These are phyloP conservation scores for Myripristis jacobus DNA, from an alignment of 2,797 vertebrate genomes.

Conservation along the genomic window DNA sequence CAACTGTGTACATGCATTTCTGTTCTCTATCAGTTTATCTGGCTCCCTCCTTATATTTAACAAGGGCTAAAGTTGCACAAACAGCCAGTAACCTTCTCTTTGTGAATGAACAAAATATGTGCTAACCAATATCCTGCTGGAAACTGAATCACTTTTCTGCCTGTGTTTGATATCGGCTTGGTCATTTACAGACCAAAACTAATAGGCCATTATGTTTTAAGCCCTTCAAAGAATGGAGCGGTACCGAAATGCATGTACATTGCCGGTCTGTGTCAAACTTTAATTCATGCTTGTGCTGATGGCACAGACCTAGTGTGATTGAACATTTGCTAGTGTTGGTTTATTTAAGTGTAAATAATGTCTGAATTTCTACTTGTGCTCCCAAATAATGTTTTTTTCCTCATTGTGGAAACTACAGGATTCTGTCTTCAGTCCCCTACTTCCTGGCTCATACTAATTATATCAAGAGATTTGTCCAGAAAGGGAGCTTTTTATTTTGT, in stretches of 20 bases:
- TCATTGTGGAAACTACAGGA: constrained; percentile 28
- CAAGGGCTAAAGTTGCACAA: constrained; percentile 66
- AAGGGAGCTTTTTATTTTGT: constrained; percentile 59
- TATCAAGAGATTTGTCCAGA: constrained; percentile 24
- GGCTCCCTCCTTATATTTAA: constrained; percentile 41
- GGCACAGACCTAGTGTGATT: constrained; percentile 36
- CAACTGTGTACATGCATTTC: constrained; percentile 74
- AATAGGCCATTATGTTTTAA: constrained; percentile 1
- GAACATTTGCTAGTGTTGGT: constrained; percentile 44
- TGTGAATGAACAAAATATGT: constrained; percentile 53
- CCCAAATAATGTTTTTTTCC: constrained; percentile 40
- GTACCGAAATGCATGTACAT: constrained; percentile 70
- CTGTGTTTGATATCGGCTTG: constrained; percentile 45
- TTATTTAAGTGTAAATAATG: constrained; percentile 61
- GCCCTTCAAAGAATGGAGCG: constrained; percentile 31
- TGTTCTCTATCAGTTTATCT: constrained; percentile 43
- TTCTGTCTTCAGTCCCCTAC: constrained; percentile 9
- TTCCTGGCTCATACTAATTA: constrained; percentile 20
- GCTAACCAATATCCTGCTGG: constrained; percentile 44
- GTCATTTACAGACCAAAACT: constrained; percentile 38
- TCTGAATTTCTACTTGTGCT: constrained; percentile 32
- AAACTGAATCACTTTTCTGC: constrained; percentile 37
- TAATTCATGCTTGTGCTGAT: constrained; percentile 48
- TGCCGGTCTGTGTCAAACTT: constrained; percentile 56
- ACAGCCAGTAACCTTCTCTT: constrained; percentile 49